Conservation (phyloP, 2,888 invertebrate genomes). For the Archips xylosteana region DNA sequence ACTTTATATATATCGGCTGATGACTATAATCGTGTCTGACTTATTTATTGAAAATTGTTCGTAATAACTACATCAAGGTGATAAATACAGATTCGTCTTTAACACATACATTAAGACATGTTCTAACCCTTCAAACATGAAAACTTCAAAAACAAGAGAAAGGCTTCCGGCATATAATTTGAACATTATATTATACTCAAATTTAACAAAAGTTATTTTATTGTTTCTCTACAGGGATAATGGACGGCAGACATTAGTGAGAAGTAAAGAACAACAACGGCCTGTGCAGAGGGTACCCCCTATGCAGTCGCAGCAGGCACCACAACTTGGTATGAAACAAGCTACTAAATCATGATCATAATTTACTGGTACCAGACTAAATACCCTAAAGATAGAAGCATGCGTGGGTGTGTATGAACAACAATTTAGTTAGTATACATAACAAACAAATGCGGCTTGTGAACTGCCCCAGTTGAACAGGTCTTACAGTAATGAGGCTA, state of each 20-base stretch:
- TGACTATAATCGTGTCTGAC: too few species aligned
- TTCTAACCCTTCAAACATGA: too few species aligned
- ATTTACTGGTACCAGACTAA: not conserved
- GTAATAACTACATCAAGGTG: too few species aligned
- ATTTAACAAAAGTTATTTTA: not conserved
- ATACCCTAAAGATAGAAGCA: not conserved
- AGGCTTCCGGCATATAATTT: not conserved
- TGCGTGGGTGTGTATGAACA: too few species aligned
- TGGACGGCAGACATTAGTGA: slow-evolving; percentile 75
- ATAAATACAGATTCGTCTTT: too few species aligned
- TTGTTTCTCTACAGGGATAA: slow-evolving; percentile 63
- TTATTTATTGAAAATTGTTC: too few species aligned
- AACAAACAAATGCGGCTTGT: too few species aligned
- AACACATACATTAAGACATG: too few species aligned
- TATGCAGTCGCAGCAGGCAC: slow-evolving; percentile 73
- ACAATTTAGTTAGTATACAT: too few species aligned
- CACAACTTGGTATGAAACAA: slow-evolving; percentile 33
- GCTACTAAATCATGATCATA: not conserved
- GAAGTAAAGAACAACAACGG: slow-evolving; percentile 78
- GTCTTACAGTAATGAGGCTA: too few species aligned
- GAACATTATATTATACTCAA: too few species aligned
- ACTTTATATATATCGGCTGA: too few species aligned
- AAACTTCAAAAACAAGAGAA: not conserved
- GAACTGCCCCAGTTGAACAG: not conserved
- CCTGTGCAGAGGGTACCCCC: slow-evolving; percentile 81